These are phyloP conservation scores for Halocynthia roretzi DNA, from an alignment of 23 tunicate genomes.

Conservation along the genomic window DNA sequence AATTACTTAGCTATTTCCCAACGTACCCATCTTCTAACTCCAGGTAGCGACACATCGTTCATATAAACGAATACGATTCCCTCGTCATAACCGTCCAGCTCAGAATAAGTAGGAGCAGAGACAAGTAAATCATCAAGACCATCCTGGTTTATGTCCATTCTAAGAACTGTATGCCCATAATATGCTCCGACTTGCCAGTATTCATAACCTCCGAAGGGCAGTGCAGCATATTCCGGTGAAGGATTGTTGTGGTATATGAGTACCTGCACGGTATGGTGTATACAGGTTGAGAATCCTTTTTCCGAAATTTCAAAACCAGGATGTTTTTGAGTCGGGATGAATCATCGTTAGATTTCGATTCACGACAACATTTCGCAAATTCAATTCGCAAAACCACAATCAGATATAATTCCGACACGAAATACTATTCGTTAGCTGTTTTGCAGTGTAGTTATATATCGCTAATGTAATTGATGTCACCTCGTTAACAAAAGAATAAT, in stretches of 20 bases:
- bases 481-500: no score
- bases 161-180: constrained; percentile 26
- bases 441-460: no score
- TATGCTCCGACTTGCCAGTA: constrained; percentile 33
- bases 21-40: constrained; percentile 8
- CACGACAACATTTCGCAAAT: no score
- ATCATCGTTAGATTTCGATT: no score
- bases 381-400: no score
- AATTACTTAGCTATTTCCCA: neutral
- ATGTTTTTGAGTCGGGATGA: neutral
- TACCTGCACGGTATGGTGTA: neutral
- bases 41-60: constrained; percentile 18
- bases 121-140: constrained; percentile 29
- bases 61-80: constrained; percentile 31
- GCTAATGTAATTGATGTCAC: no score
- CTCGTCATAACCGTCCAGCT: constrained; percentile 29
- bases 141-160: constrained; percentile 22
- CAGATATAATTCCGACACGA: no score
- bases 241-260: constrained; percentile 7
- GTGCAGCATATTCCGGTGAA: neutral
- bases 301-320: neutral
- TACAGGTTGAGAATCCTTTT: neutral
- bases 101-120: constrained; percentile 25
- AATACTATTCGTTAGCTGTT: no score
- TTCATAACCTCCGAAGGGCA: neutral